A percentile compares a stretch with the other conserved stretches of the same genome.
phyloP scores from a whole-genome alignment of 2,888 invertebrate genomes.

The Eumacrocentrus americanus region DNA sequence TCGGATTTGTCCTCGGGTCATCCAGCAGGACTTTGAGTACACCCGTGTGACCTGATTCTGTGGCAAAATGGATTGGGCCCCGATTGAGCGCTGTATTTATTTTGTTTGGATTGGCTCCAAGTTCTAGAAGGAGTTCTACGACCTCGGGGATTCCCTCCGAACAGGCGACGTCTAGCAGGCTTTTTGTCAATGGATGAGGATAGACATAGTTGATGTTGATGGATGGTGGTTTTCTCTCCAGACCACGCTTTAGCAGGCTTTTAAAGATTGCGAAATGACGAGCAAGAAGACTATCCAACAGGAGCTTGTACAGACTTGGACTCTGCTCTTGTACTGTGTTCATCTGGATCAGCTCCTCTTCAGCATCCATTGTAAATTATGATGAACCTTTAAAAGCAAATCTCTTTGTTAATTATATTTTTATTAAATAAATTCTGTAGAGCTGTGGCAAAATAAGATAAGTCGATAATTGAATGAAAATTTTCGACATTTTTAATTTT shows the following conservation, averaged over 20 bases:
- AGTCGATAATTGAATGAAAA: too few relatives aligned
- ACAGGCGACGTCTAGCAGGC: slow-evolving; percentile 68
- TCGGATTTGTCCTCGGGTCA: slow-evolving; percentile 49
- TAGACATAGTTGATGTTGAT: slow-evolving; percentile 66
- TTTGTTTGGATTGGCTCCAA: slow-evolving; percentile 69
- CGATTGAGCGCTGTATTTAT: slow-evolving; percentile 66
- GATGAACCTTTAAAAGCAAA: slow-evolving; percentile 1
- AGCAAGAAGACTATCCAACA: slow-evolving; percentile 36
- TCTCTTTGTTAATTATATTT: not conserved
- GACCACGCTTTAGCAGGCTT: slow-evolving; percentile 34
- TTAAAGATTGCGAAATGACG: slow-evolving; percentile 41
- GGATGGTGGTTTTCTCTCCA: slow-evolving; percentile 30
- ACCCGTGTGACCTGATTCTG: slow-evolving; percentile 61
- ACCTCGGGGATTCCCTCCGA: slow-evolving; percentile 65
- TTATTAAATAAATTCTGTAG: too few relatives aligned
- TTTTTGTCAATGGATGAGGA: slow-evolving; percentile 67
- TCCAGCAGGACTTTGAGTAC: slow-evolving; percentile 48
- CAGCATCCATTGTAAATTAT: slow-evolving; percentile 37
- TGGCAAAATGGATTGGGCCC: slow-evolving; percentile 73
- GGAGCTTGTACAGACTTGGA: slow-evolving; percentile 29
- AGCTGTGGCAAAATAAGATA: too few relatives aligned
- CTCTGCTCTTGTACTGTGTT: slow-evolving; percentile 16
- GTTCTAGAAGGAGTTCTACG: slow-evolving; percentile 66
- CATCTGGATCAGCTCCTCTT: slow-evolving; percentile 26
- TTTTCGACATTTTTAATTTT: too few relatives aligned